Base-by-base conservation (phyloP, 1,140 invertebrate genomes). In the Adoxophyes honmai region DNA sequence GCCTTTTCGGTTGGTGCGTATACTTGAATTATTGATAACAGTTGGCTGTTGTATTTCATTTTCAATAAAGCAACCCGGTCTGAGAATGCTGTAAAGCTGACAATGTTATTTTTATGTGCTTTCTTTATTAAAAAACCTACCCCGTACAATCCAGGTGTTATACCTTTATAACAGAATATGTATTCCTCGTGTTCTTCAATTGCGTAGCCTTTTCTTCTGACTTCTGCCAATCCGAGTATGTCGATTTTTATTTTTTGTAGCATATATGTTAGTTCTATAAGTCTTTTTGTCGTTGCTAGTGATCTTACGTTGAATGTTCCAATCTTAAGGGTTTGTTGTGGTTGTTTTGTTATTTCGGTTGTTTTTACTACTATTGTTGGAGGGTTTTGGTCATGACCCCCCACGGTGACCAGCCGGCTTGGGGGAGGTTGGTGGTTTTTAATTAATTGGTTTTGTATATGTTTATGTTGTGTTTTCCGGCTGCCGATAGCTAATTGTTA, bases 61-160 rank as follows among this genome's bases (percentile, higher is more conserved):
- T 44, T 21, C 11, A 44, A 21, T 8, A 44, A 7, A 10, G 35
- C 35, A 10, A 36, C 35, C 11, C 35, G 9, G 9, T 36, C 35
- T n/a, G 35, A 36, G 9, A 36, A 10, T 44, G n/a, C 39, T n/a
- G 9, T 44, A 14, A 44, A 44, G 13, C 15, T 13, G 1, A 16
- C 1, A 8, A 44, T 44, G 15, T 44, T 44, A 4, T 44, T 1
- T 44, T 21, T 44, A 13, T 13, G 9, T 44, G 14, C 13, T 21
- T 44, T 44, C 18, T 44, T 44, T 44, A 44, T 44, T 44, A 44
- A 14, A 14, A 44, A 44, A 13, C 39, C 39, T 4, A 44, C 39
- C 15, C 39, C 39, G 9, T 44, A 14, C 6, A 15, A 14, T 44
- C 39, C 39, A 13, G 2, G n/a, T 15, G 39, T 44, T 44, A 13